Percentiles rank a stretch among this genome's conserved stretches.
Evolutionary conservation across 2,113 vertebrate species (phyloP).

Genomic region (Brachypodius melanocephalos): DNA sequence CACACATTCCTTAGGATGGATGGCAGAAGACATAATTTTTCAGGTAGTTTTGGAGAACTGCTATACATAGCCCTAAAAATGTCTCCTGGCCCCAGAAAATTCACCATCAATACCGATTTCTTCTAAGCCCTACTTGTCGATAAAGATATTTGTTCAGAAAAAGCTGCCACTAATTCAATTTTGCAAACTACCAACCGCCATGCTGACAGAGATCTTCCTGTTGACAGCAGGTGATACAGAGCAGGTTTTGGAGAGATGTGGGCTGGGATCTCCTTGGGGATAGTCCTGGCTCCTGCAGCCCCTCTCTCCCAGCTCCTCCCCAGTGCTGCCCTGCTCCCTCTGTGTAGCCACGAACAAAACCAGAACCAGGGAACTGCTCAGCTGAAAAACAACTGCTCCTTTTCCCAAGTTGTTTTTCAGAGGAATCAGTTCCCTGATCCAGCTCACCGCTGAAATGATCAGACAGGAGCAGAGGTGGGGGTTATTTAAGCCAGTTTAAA

Average conservation of each 20-base stretch:
- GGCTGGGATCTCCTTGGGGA: neutral
- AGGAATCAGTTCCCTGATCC: neutral
- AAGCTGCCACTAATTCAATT: neutral
- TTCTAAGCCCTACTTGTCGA: neutral
- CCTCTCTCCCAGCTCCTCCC: neutral
- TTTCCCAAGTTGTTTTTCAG: neutral
- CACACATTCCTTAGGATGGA: slow-evolving; percentile 28
- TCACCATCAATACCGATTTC: neutral
- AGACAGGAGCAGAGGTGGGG: neutral
- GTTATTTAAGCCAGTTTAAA: neutral
- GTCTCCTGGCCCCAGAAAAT: neutral
- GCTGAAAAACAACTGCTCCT: neutral
- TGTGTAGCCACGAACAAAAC: neutral
- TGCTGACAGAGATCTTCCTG: neutral
- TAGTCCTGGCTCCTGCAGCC: neutral
- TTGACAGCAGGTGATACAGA: neutral
- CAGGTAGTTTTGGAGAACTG: neutral
- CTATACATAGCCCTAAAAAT: neutral
- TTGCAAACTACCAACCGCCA: neutral
- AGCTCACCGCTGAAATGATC: neutral
- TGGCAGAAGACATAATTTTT: slow-evolving; percentile 47
- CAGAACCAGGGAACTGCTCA: neutral
- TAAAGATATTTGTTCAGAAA: slow-evolving; percentile 7
- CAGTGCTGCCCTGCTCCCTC: neutral
- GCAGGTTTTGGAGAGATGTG: neutral